Evolutionary conservation across 2,113 vertebrate genomes (phyloP).

Genomic region (Haemorhous mexicanus): DNA sequence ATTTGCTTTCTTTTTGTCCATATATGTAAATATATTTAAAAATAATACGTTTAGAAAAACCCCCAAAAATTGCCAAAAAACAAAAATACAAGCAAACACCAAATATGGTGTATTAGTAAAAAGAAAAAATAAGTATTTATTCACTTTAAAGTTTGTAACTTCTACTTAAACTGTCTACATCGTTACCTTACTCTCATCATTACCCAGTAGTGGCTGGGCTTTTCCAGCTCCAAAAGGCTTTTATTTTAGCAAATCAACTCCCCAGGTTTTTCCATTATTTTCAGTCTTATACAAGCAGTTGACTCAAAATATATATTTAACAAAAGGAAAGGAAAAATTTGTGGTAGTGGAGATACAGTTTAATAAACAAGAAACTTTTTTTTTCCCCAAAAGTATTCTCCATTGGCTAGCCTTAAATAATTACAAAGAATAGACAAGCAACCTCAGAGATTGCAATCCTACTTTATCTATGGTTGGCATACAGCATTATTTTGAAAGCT

Average conservation of each 20-base stretch:
- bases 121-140: background rate
- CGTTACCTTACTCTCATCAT: background rate
- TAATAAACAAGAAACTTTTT: background rate
- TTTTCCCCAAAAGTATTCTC: background rate
- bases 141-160: background rate
- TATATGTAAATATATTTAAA: background rate
- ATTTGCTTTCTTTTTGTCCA: background rate
- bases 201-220: background rate
- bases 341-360: background rate
- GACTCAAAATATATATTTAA: background rate
- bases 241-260: background rate
- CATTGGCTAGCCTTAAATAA: background rate
- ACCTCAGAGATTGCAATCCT: background rate
- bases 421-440: background rate
- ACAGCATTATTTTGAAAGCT: background rate
- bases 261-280: background rate
- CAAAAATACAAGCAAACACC: background rate
- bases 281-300: background rate
- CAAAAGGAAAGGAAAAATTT: background rate
- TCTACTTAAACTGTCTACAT: background rate
- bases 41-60: background rate
- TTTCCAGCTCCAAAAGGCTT: background rate
- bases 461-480: background rate
- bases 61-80: too few relatives aligned
- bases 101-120: background rate